Evolutionary conservation across 2,797 vertebrate species (phyloP), one percentile per base, ranked within the genome.

Genomic region (Sylvilagus floridanus): DNA sequence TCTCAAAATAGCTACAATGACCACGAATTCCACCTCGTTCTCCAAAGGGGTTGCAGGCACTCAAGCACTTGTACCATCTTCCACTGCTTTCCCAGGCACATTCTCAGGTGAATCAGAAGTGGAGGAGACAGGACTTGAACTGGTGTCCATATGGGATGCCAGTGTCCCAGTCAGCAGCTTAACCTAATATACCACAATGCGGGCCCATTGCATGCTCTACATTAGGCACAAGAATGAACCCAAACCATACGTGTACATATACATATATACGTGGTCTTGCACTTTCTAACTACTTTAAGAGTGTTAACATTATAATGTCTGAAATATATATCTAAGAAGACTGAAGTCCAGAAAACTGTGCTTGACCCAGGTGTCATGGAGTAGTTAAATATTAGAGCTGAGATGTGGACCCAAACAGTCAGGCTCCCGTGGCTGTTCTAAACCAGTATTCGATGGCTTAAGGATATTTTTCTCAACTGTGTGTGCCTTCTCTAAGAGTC

Each of bases 401-500:
- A 83, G 24, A 83, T 32, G 69, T 54, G 1, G 7, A 75, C 16
- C 14, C 10, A 71, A 13, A 47, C 9, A 63, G 6, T 14, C 32
- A 52, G 42, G 28, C 11, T 68, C 21, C 35, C 47, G 6, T 37
- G 7, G 26, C 63, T 63, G n/a, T 81, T 24, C 5, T 54, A 47
- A 62, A 22, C 11, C 21, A 35, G 0, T 76, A 21, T 75, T 86
- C 66, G 42, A 2, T 63, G 68, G 63, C 30, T 93, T 50, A 83
- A 90, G 37, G 32, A 72, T 37, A 75, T 88, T 62, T 95, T 97
- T 88, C 63, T 0, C n/a, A 91, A 5, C 11, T 77, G n/a, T 92
- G 24, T 84, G n/a, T 94, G 2, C 52, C 63, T 95, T 26, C 88
- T 92, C 60, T 62, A 93, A 87, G 57, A 30, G 71, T 96, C 22